Evolutionary conservation across 2,113 vertebrate genomes (phyloP), one percentile per base, ranked within the genome.

Genomic region (Scomber scombrus): DNA sequence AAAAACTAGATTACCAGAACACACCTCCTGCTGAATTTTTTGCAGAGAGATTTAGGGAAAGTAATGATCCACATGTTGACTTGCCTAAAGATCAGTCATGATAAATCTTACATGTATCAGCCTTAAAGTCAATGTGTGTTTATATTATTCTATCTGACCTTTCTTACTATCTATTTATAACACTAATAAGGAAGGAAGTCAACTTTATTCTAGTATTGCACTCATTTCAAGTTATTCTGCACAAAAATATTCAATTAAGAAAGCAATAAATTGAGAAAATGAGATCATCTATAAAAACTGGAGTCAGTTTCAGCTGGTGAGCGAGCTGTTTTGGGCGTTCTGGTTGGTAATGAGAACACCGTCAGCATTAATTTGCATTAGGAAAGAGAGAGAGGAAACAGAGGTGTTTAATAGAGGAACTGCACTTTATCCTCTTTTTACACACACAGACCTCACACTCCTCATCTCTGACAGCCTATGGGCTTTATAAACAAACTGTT

Each of bases 1-100:
- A 26, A 26, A 26, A 2, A 8, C 15, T 46, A 49, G 21, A 72
- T 62, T 54, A 67, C 74, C 63, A 84, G 26, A 72, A 62, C n/a
- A 73, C 71, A 78, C 34, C 72, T 45, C 10, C 21, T 15, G 10
- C 56, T 68, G 34, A 31, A 55, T 11, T 16, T 23, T 6, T 21
- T 58, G 66, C 46, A 8, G 15, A 70, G 3, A 71, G 45, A 15
- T 47, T 66, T 66, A 62, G 23, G 66, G 49, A 21, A 62, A 61
- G 21, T 29, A 18, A 18, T 52, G 21, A 47, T 56, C n/a, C 26
- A 29, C 16, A 34, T 6, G 45, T 18, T 52, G 63, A 65, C 63
- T 49, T 3, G 15, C 23, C 15, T 23, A 50, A 65, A 50, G 10
- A 58, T 13, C 19, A 56, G 26, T 14, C 11, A 29, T 40, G 6